These are phyloP conservation scores for Himalopsyche kuldschensis DNA, from an alignment of 2,888 invertebrate species.

Conservation along the genomic window DNA sequence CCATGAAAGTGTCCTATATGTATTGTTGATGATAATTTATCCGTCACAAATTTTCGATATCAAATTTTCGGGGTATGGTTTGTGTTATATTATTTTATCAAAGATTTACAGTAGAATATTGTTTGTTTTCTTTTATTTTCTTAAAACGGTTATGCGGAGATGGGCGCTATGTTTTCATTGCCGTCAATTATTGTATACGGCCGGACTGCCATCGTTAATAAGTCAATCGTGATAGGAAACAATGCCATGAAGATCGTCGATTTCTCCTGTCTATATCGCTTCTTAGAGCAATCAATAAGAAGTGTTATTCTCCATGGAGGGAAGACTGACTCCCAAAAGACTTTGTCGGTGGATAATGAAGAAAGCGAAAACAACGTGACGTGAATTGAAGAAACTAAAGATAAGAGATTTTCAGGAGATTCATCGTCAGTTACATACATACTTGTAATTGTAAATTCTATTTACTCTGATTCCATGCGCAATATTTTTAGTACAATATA, in stretches of 20 bases:
- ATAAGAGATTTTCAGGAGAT: not conserved
- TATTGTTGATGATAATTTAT: no score
- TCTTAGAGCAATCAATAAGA: constrained; percentile 12
- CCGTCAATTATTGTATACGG: not conserved
- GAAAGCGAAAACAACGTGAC: constrained; percentile 9
- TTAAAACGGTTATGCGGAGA: not conserved
- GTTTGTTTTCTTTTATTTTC: not conserved
- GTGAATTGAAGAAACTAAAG: not conserved
- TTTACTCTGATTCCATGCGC: no score
- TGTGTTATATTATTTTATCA: no score
- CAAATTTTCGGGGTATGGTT: no score
- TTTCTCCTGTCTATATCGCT: constrained; percentile 10
- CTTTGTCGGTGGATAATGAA: constrained; percentile 10
- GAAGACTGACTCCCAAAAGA: not conserved
- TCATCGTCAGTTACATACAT: not conserved
- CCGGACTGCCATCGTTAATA: not conserved
- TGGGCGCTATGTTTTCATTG: not conserved
- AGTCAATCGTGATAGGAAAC: constrained; percentile 9
- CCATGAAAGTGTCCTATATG: no score
- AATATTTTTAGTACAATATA: no score
- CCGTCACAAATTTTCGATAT: no score
- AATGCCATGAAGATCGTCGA: constrained; percentile 14
- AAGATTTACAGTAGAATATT: no score
- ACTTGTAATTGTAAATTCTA: no score
- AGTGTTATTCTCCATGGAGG: constrained; percentile 11